Evolutionary conservation across 2,113 vertebrate species (phyloP), one percentile per base, ranked within the genome.

Genomic region (Anarrhichthys ocellatus): DNA sequence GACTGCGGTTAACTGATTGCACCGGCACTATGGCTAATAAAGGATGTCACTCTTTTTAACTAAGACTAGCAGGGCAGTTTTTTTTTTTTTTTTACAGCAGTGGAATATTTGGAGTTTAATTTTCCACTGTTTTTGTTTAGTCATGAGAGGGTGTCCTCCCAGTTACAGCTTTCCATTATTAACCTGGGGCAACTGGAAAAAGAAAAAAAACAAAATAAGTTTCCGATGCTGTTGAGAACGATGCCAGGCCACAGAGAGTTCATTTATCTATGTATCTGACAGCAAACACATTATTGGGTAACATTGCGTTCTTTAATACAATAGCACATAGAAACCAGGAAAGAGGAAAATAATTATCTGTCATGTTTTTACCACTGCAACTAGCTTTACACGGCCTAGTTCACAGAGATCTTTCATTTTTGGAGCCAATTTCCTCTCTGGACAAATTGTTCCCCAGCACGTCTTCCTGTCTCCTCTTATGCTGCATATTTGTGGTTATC

Each of bases 101-200:
- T 89, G 91, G 89, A 92, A 93, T 90, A 92, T 89, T 84, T 90
- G 80, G 76, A 87, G 91, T 84, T 88, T 61, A 93, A 82, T 93
- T 95, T 96, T 91, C 94, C 94, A 87, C 90, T 90, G 74, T 92
- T 93, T 89, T 88, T 95, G 91, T 93, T 92, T 94, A 88, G 92
- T 91, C 90, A 88, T 80, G 85, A 91, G 80, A 65, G 73, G 85
- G 88, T 78, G 73, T 90, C 88, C 86, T 93, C 91, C 89, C 89
- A 88, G 78, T 87, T 81, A 81, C 73, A 88, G 77, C 81, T 88
- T 93, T 92, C 91, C 92, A 91, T 93, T 89, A 92, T 92, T 92
- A 91, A 91, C 84, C 74, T 75, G 76, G 32, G 38, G 77, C 78
- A 84, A 76, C 54, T 77, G 69, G 73, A 88, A 80, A 81, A 81